These are phyloP conservation scores for Pegoplata infirma DNA, from an alignment of 2,888 invertebrate species.

Conservation along the genomic window DNA sequence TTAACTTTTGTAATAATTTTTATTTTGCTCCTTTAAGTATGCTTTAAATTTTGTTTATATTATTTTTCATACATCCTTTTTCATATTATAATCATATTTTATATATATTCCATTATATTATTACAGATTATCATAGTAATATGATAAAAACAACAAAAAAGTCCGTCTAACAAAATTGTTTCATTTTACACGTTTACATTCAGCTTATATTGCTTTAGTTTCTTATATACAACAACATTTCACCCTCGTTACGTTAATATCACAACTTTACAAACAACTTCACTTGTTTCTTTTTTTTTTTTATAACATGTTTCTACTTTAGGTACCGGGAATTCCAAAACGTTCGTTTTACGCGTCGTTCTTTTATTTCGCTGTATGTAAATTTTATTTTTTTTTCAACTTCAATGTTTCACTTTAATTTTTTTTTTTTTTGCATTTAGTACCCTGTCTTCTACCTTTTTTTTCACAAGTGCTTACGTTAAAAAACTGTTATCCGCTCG, in stretches of 20 bases:
- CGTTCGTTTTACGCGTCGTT: constrained; percentile 52
- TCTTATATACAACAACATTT: constrained; percentile 3
- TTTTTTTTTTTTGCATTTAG: neutral
- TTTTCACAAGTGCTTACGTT: constrained; percentile 22
- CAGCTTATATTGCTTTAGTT: neutral
- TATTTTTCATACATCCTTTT: neutral
- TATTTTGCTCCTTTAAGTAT: too few species aligned
- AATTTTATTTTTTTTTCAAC: constrained; percentile 28
- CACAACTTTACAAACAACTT: constrained; percentile 3
- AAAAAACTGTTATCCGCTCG: constrained; percentile 61
- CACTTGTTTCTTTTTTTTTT: neutral
- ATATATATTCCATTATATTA: constrained; percentile 48
- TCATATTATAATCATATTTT: constrained; percentile 42
- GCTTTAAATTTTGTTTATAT: constrained; percentile 31
- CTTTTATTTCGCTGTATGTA: constrained; percentile 44
- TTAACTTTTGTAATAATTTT: constrained; percentile 12
- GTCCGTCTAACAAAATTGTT: too few species aligned
- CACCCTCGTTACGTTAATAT: constrained; percentile 39
- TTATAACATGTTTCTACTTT: constrained; percentile 31
- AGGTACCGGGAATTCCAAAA: constrained; percentile 59
- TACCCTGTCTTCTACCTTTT: constrained; percentile 15
- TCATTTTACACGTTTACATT: constrained; percentile 40
- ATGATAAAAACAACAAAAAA: constrained; percentile 19
- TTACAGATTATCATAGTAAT: constrained; percentile 33
- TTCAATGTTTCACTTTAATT: constrained; percentile 35